Conservation (phyloP, 2,888 invertebrate genomes). For the Tachystola acroxantha region DNA sequence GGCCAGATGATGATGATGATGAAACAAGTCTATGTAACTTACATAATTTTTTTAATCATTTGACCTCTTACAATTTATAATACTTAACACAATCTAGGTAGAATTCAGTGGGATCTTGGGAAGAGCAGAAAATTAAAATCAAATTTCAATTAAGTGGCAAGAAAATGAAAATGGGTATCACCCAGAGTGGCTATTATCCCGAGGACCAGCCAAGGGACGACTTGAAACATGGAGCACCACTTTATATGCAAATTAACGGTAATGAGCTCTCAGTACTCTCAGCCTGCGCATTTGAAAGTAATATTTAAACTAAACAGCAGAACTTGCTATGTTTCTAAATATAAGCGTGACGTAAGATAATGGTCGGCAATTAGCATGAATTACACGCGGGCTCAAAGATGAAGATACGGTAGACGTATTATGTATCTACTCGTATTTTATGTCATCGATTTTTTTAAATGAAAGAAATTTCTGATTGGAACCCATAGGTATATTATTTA, state of each 20-base stretch:
- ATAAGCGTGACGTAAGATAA: constrained; percentile 17
- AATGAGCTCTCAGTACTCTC: constrained; percentile 22
- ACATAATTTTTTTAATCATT: no score
- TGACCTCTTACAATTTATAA: no score
- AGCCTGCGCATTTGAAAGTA: constrained; percentile 13
- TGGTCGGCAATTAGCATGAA: constrained; percentile 4
- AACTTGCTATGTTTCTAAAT: constrained; percentile 10
- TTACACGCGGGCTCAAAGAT: neutral
- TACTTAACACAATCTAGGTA: no score
- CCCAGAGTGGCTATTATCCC: constrained; percentile 14
- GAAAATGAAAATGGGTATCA: constrained; percentile 8
- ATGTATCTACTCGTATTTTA: no score
- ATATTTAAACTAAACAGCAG: neutral
- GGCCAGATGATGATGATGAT: no score
- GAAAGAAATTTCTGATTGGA: no score
- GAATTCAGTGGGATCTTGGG: no score
- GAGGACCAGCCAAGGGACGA: constrained; percentile 14
- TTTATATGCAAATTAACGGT: constrained; percentile 36
- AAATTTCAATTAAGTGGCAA: constrained; percentile 14
- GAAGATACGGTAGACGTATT: no score
- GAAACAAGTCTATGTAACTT: no score
- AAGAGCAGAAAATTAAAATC: no score
- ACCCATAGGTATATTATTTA: no score
- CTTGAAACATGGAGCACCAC: constrained; percentile 23
- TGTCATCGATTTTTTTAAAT: no score